Conservation (phyloP, 1,140 invertebrate species). For the Orchesella cincta region DNA sequence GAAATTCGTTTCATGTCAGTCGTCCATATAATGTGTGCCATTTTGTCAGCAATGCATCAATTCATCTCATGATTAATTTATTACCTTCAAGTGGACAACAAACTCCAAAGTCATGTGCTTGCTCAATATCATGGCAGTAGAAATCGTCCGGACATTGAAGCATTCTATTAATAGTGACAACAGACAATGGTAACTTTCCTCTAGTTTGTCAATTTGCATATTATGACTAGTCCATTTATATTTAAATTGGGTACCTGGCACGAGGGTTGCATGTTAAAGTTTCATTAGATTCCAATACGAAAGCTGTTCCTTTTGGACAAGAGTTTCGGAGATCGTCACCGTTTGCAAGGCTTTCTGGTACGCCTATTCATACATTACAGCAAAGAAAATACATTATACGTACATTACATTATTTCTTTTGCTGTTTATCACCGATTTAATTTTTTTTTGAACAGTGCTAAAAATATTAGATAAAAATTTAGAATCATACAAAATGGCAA, state of each 20-base stretch:
- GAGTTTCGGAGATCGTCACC: not conserved
- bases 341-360: slow-evolving; percentile 21
- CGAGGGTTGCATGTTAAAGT: slow-evolving; percentile 50
- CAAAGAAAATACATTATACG: too few relatives aligned
- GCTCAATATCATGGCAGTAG: slow-evolving; percentile 45
- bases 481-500: slow-evolving; percentile 72
- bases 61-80: not conserved
- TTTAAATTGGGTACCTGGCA: slow-evolving; percentile 24
- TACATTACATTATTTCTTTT: not conserved
- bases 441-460: not conserved
- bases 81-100: slow-evolving; percentile 43
- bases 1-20: slow-evolving; percentile 22
- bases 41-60: too few relatives aligned
- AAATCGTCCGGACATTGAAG: slow-evolving; percentile 50
- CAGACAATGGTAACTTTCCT: too few relatives aligned
- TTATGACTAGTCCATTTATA: too few relatives aligned
- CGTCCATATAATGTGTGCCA: too few relatives aligned
- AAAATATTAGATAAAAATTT: not conserved
- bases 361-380: too few relatives aligned
- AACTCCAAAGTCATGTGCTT: slow-evolving; percentile 35
- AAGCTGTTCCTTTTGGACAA: slow-evolving; percentile 48
- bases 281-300: slow-evolving; percentile 44
- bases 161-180: slow-evolving; percentile 37
- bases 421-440: not conserved
- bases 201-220: too few relatives aligned